Base-by-base conservation (phyloP, 2,888 invertebrate genomes). In the Ichneumoninae sp. region DNA sequence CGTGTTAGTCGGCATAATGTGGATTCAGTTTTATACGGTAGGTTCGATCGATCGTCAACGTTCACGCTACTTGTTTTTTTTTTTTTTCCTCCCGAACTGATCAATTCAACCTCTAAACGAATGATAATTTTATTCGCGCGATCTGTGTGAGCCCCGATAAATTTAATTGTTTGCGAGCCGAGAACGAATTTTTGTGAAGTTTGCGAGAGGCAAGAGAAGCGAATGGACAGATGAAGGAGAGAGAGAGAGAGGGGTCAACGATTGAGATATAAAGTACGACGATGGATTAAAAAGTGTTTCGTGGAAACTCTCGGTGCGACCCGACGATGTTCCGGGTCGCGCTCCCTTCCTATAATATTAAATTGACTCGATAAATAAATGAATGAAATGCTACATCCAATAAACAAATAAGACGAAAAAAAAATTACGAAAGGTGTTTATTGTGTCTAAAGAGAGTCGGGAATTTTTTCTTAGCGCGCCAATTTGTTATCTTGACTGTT, bases 1-100 rank as follows among this genome's bases (percentile, higher is more conserved):
- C 89, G 90, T 90, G 89, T 90, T 91, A 91, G 90, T 90, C 91
- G 89, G 87, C 89, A 89, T 91, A 90, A 91, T 90, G 90, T 90
- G 90, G 88, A 91, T 91, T 91, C 90, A 88, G 92, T 75, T 91
- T 92, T 91, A 88, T 90, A 91, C 89, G 89, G 82, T 90, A 90
- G 84, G 80, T 86, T 87, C 86, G 85, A 84, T 87, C 84, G 87
- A 86, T 86, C 86, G 85, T 76, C 85, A 33, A 62, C 62, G 62
- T 80, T 79, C 65, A 62, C 77, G 65, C 70, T 80, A 57, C 60
- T 60, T 62, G 47, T 68, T 57, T 36, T 44, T 65, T 66, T 54
- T 50, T 50, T 62, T 40, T 57, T 50, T 70, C 8, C 10, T 62
- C 60, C 86, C 82, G 86, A 84, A 82, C 86, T 84, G 62, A 62